Percentiles rank a stretch among this genome's conserved stretches.
phyloP scores from a whole-genome alignment of 2,113 vertebrate genomes.

The Gymnogyps californianus region DNA sequence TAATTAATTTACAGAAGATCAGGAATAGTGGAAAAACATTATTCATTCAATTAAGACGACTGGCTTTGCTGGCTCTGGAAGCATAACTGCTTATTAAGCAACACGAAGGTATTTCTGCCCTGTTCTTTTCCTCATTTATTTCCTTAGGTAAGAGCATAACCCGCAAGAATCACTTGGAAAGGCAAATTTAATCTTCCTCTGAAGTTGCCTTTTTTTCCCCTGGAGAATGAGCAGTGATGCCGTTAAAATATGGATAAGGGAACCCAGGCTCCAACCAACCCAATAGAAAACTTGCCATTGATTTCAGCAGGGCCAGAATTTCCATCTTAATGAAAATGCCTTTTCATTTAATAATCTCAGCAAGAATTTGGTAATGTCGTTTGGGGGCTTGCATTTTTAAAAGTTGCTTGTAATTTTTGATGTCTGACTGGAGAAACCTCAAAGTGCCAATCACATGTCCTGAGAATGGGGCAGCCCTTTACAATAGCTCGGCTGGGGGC shows the following conservation, averaged over 20 bases:
- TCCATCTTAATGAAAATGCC: background rate
- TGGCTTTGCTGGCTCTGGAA: background rate
- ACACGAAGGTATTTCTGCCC: background rate
- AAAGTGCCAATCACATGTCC: background rate
- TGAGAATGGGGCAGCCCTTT: background rate
- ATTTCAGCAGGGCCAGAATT: background rate
- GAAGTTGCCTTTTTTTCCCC: background rate
- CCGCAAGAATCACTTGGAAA: background rate
- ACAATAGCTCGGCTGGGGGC: background rate
- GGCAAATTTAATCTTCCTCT: background rate
- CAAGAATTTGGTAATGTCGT: background rate
- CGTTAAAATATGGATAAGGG: background rate
- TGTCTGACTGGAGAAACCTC: background rate
- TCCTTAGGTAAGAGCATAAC: background rate
- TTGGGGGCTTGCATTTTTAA: background rate
- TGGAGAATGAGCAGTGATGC: background rate
- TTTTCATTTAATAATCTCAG: background rate
- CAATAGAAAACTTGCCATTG: background rate
- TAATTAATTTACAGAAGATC: conserved; percentile 35
- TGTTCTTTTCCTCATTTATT: background rate
- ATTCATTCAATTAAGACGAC: conserved; percentile 7
- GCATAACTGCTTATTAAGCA: background rate
- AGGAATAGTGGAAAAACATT: conserved; percentile 16
- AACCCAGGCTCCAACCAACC: background rate
- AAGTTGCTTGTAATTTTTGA: background rate